A percentile compares a stretch with the other conserved stretches of the same genome.
Conservation (phyloP, 2,113 vertebrate genomes). For the Tychaedon coryphoeus region DNA sequence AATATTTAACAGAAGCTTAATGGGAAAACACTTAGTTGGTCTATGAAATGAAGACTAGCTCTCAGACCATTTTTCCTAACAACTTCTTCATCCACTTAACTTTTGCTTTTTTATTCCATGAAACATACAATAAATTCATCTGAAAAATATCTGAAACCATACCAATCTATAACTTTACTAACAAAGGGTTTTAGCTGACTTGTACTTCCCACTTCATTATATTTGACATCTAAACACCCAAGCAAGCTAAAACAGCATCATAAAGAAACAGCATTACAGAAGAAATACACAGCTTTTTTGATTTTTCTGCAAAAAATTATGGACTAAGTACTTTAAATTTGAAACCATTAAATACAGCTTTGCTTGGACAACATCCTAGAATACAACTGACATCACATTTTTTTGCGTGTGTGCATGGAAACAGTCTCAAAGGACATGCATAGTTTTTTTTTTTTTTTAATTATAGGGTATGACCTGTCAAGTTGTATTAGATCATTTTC, state of each 20-base stretch:
- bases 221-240: neutral
- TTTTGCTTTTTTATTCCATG: neutral
- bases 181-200: neutral
- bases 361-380: neutral
- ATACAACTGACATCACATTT: neutral
- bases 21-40: neutral
- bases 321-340: neutral
- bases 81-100: neutral
- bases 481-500: neutral
- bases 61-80: neutral
- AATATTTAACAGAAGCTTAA: neutral
- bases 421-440: neutral
- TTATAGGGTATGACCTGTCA: neutral
- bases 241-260: neutral
- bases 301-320: neutral
- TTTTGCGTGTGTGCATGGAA: neutral
- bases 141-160: neutral
- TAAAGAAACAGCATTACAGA: neutral
- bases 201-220: neutral
- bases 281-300: neutral
- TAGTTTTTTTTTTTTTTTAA: neutral
- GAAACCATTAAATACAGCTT: neutral
- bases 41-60: neutral
- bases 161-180: neutral
- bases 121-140: neutral